Evolutionary conservation across 2,888 invertebrate genomes (phyloP).

Genomic region (Hirtodrosophila duncani): DNA sequence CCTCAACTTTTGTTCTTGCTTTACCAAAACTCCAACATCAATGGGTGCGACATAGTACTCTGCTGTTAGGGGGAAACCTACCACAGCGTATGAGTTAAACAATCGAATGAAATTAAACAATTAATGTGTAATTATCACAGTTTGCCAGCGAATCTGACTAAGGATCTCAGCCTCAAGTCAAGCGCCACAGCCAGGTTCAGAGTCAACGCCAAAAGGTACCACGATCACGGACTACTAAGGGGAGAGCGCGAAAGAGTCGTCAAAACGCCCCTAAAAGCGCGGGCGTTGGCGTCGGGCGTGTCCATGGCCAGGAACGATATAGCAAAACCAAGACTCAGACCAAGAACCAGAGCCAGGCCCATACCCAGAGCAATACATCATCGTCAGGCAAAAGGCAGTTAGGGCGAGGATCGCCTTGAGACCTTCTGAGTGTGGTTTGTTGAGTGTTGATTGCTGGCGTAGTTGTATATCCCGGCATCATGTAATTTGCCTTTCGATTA

Average conservation of each 20-base stretch:
- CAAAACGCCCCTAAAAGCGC: slow-evolving; percentile 59
- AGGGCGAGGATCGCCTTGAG: too few relatives aligned
- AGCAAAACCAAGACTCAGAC: not conserved
- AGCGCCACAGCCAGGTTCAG: slow-evolving; percentile 2
- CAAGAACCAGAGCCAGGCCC: slow-evolving; percentile 4
- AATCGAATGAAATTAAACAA: slow-evolving; percentile 67
- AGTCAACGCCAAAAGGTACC: slow-evolving; percentile 1
- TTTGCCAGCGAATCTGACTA: slow-evolving; percentile 48
- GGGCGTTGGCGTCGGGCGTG: slow-evolving; percentile 45
- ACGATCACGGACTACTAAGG: too few relatives aligned
- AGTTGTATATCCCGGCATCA: too few relatives aligned
- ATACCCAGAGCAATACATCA: slow-evolving; percentile 43
- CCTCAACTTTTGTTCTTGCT: slow-evolving; percentile 27
- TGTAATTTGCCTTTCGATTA: not conserved
- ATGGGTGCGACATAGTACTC: slow-evolving; percentile 28
- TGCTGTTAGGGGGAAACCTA: slow-evolving; percentile 22
- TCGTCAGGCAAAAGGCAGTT: slow-evolving; percentile 9
- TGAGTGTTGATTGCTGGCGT: too few relatives aligned
- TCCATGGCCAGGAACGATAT: slow-evolving; percentile 16
- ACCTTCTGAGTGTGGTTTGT: too few relatives aligned
- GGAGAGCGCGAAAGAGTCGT: slow-evolving; percentile 46
- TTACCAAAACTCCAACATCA: too few relatives aligned
- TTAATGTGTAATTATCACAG: slow-evolving; percentile 76
- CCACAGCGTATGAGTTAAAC: slow-evolving; percentile 41
- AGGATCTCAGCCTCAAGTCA: slow-evolving; percentile 35